These are phyloP conservation scores for Tyria jacobaeae DNA, from an alignment of 2,888 invertebrate species.

Conservation along the genomic window DNA sequence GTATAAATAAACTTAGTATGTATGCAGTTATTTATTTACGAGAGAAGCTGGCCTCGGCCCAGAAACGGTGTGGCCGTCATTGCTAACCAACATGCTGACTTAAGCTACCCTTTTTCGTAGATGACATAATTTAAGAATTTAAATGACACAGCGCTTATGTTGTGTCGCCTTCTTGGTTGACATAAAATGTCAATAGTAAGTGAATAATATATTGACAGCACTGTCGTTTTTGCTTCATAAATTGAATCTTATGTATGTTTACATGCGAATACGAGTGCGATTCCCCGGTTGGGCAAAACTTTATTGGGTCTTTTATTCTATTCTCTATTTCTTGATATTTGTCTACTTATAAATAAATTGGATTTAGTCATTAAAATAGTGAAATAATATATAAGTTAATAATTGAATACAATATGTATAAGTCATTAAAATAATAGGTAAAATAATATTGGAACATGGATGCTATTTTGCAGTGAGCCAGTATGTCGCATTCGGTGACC, in stretches of 20 bases:
- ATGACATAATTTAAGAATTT: slow-evolving; percentile 52
- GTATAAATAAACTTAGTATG: slow-evolving; percentile 6
- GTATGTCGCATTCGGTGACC: slow-evolving; percentile 95
- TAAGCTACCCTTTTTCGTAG: slow-evolving; percentile 62
- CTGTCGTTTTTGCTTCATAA: neutral
- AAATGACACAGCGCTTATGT: neutral
- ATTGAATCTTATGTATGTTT: neutral
- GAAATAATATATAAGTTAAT: too few species aligned
- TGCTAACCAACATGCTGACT: slow-evolving; percentile 68
- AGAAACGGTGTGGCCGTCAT: slow-evolving; percentile 61
- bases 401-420: too few species aligned
- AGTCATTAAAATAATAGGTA: too few species aligned
- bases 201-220: neutral
- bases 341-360: too few species aligned
- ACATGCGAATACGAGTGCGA: neutral
- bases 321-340: neutral
- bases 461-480: slow-evolving; percentile 56
- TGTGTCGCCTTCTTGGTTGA: neutral
- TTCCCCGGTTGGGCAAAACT: neutral
- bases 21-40: slow-evolving; percentile 47
- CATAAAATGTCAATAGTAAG: neutral
- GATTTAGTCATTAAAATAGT: too few species aligned
- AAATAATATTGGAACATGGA: too few species aligned
- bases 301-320: neutral
- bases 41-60: slow-evolving; percentile 73